phyloP scores from a whole-genome alignment of 2,113 vertebrate species.

The Spea multiplicata region DNA sequence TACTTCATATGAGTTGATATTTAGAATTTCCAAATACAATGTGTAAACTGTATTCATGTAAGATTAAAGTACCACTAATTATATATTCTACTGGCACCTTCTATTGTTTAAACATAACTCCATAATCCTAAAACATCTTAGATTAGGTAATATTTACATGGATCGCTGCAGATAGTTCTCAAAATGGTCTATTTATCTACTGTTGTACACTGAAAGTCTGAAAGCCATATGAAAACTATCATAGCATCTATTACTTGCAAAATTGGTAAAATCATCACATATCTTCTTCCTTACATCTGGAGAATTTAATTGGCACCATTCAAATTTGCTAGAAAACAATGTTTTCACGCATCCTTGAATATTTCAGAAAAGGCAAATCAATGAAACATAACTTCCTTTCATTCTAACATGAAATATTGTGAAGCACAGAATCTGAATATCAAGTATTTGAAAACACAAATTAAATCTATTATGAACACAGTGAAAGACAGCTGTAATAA shows the following conservation, averaged over 20 bases:
- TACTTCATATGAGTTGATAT: no score
- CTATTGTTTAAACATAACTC: no score
- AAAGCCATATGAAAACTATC: not conserved
- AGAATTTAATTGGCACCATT: not conserved
- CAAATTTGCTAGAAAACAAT: not conserved
- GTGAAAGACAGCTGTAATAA: not conserved
- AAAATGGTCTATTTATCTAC: not conserved
- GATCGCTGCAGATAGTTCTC: no score
- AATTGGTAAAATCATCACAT: not conserved
- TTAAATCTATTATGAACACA: not conserved
- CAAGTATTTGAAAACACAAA: not conserved
- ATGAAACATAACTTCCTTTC: not conserved
- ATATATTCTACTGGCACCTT: no score
- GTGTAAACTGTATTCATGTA: no score
- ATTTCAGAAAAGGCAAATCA: slow-evolving; percentile 1
- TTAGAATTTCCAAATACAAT: no score
- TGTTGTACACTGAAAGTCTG: not conserved
- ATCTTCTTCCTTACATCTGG: slow-evolving; percentile 1
- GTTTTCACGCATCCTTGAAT: not conserved
- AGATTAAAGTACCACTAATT: no score
- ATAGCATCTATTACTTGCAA: not conserved
- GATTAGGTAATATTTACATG: no score
- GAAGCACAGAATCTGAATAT: not conserved
- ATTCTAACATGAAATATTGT: not conserved
- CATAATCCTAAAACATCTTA: no score